These are phyloP conservation scores for Sinopyrophorus schimmeli DNA, from an alignment of 2,888 invertebrate genomes.

Conservation along the genomic window DNA sequence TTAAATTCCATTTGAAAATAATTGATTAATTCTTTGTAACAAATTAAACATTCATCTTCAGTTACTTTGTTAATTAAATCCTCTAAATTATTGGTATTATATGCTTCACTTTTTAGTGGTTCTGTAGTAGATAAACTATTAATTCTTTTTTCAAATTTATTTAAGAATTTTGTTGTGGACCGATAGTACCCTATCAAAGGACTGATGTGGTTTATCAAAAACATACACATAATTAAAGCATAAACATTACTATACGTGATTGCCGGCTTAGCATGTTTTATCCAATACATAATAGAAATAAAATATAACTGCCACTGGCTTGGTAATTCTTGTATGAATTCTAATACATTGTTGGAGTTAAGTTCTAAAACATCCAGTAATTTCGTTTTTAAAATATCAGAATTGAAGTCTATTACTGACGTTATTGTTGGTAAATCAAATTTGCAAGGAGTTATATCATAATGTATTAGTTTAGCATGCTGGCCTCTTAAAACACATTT, in stretches of 20 bases:
- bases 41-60: slow-evolving; percentile 62
- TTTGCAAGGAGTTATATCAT: slow-evolving; percentile 24
- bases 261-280: slow-evolving; percentile 52
- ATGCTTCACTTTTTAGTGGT: slow-evolving; percentile 38
- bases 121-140: slow-evolving; percentile 22
- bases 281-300: slow-evolving; percentile 64
- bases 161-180: slow-evolving; percentile 56
- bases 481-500: slow-evolving; percentile 46
- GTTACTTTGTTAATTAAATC: slow-evolving; percentile 57
- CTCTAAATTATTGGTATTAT: slow-evolving; percentile 21
- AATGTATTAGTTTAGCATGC: slow-evolving; percentile 34
- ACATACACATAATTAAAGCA: slow-evolving; percentile 61
- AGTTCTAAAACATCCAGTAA: slow-evolving; percentile 60
- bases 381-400: slow-evolving; percentile 45
- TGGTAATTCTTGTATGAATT: slow-evolving; percentile 57
- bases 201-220: slow-evolving; percentile 64
- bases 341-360: slow-evolving; percentile 47
- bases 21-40: slow-evolving; percentile 61
- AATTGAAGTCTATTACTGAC: slow-evolving; percentile 45
- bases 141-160: slow-evolving; percentile 54
- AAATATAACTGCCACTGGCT: slow-evolving; percentile 64
- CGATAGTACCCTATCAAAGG: slow-evolving; percentile 61
- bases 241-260: slow-evolving; percentile 58
- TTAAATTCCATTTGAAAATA: slow-evolving; percentile 64
- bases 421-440: slow-evolving; percentile 48